Base-by-base conservation (phyloP, 2,888 invertebrate species). In the Catocala nupta region DNA sequence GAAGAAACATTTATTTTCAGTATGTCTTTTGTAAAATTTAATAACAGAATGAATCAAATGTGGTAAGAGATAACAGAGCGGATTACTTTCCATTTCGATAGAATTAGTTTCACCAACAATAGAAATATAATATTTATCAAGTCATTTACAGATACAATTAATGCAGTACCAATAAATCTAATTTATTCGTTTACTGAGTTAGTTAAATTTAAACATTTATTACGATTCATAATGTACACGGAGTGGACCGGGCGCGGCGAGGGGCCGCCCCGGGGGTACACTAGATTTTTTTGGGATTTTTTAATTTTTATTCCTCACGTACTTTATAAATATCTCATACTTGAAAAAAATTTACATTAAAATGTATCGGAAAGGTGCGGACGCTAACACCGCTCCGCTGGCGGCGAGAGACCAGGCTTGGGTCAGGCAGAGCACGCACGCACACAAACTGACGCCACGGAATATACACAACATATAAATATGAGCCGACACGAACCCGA, bases 1-100 rank as follows among this genome's bases (percentile, higher is more conserved):
- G 95, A 95, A 95, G 95, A 95, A 96, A 96, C 95, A 96, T 96
- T 96, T 96, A 96, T 96, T 96, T 95, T 94, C 94, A 90, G 94
- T 94, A 94, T 95, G 95, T 95, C 95, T 95, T 95, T 95, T 95
- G 95, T 95, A 93, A 93, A 94, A 93, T 94, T 93, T 89, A 90
- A 89, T 92, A 94, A 94, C 94, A 94, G 94, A 94, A 94, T 92
- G 89, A 94, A 89, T 94, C 86, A 88, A 92, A 91, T 84, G 89
- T 90, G 87, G 88, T 89, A 87, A 91, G 90, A 92, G 88, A 90
- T 85, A 92, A 92, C 91, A 92, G 90, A 93, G 92, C 91, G 90
- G 92, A 91, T 84, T 87, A 90, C 85, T 89, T 90, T 85, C 87
- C 90, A 83, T 90, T 84, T 89, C 85, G 88, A 91, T 89, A 92